A percentile compares a stretch with the other conserved stretches of the same genome.
phyloP scores from a whole-genome alignment of 1,140 invertebrate species.

The Eumeta japonica region DNA sequence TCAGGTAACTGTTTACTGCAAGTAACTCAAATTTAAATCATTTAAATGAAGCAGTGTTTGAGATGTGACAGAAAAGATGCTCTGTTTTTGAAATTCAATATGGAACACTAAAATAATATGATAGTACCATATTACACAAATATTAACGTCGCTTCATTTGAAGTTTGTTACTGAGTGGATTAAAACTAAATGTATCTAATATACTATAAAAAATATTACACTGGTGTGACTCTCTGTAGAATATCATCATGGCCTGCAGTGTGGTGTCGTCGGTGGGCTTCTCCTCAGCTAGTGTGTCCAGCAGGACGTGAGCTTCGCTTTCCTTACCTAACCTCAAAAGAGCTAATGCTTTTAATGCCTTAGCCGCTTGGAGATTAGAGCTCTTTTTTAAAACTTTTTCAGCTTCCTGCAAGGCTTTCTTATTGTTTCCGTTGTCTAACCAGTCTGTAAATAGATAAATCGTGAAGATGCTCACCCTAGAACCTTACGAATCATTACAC shows the following conservation, averaged over 20 bases:
- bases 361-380: conserved; percentile 83
- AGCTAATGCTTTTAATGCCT: conserved; percentile 88
- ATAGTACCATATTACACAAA: no score
- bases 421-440: conserved; percentile 93
- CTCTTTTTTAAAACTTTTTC: conserved; percentile 95
- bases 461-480: no score
- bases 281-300: conserved; percentile 78
- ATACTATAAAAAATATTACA: conserved; percentile 55
- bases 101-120: no score
- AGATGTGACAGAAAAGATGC: no score
- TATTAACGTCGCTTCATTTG: no score
- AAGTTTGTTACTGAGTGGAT: conserved; percentile 1
- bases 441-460: conserved; percentile 73
- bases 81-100: no score
- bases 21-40: no score
- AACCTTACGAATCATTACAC: conserved; percentile 12
- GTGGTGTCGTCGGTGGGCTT: conserved; percentile 88
- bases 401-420: conserved; percentile 95
- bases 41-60: no score
- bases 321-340: conserved; percentile 81
- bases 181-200: neutral
- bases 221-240: conserved; percentile 88
- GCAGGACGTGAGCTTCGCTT: conserved; percentile 71
- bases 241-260: conserved; percentile 94
- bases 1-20: no score